phyloP scores from a whole-genome alignment of 2,113 vertebrate genomes.

The Pholis gunnellus region DNA sequence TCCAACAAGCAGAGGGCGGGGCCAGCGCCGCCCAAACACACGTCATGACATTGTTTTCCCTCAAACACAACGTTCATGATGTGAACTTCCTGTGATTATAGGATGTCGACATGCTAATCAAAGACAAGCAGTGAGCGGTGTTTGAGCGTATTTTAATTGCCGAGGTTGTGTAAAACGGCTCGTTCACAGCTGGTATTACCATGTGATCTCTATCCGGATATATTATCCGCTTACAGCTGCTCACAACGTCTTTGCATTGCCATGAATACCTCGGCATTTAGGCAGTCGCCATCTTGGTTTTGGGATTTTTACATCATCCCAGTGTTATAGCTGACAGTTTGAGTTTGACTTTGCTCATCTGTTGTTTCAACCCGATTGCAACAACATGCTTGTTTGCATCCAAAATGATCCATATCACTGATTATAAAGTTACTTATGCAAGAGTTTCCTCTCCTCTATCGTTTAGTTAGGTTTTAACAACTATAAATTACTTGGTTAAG shows the following conservation, averaged over 20 bases:
- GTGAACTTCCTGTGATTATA: not conserved
- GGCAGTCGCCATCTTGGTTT: not conserved
- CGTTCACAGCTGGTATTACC: too few species aligned
- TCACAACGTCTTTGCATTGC: too few species aligned
- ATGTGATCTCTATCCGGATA: not conserved
- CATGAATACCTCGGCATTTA: not conserved
- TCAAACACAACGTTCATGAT: not conserved
- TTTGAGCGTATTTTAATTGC: too few species aligned
- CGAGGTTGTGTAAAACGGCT: not conserved
- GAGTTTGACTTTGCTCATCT: not conserved
- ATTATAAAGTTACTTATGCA: too few species aligned
- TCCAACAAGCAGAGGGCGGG: not conserved
- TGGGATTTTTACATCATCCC: not conserved
- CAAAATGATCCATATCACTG: too few species aligned
- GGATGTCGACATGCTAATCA: not conserved
- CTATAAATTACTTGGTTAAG: not conserved
- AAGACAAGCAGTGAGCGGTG: not conserved
- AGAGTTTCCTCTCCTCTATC: not conserved
- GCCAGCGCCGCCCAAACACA: not conserved
- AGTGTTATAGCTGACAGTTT: not conserved
- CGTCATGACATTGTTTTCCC: not conserved
- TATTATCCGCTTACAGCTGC: not conserved
- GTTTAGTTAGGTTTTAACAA: not conserved
- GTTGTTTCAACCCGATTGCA: not conserved
- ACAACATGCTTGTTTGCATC: too few species aligned